Base-by-base conservation (phyloP, 2,797 vertebrate genomes). In the Periophthalmus magnuspinnatus region DNA sequence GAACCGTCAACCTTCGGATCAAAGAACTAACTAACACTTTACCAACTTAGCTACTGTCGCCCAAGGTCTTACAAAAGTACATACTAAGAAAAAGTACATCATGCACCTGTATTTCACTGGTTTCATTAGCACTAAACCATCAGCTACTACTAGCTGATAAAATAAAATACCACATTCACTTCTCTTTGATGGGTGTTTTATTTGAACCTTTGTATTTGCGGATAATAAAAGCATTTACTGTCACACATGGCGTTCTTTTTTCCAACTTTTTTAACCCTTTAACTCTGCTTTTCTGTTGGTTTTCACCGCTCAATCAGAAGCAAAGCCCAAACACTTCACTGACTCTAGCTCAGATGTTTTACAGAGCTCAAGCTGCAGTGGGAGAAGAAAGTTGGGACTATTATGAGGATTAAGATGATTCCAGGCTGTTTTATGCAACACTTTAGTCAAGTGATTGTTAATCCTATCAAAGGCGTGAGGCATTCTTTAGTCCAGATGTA, bases 401-500 rank as follows among this genome's bases (percentile, higher is more conserved):
- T 62, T 41, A 6, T 3, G n/a, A 11, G 36, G 60, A 62, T 62
- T 62, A 62, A 38, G 9, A 62, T n/a, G 24, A 45, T n/a, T 6
- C 36, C 60, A 11, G 60, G 60, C 60, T 62, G 36, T 62, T 62
- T 62, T 62, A 45, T 41, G 65, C 33, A 34, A 60, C 36, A 58
- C 58, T 47, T 66, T 65, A 59, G 69, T 68, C 41, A 54, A 58
- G 22, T 41, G n/a, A 62, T 41, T 41, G 60, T 62, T 45, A 62
- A 62, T 41, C 34, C 36, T 6, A 62, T 45, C 60, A 62, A 62
- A 62, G 60, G 36, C 5, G 14, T 22, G 33, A 6, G 33, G 19
- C n/a, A 2, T 38, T 61, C 59, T 38, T 13, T 5, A 74, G 77
- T 65, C 69, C 58, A 60, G 32, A 60, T 60, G 58, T n/a, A 19